Base-by-base conservation (phyloP, 2,888 invertebrate species). In the Drepana falcataria region DNA sequence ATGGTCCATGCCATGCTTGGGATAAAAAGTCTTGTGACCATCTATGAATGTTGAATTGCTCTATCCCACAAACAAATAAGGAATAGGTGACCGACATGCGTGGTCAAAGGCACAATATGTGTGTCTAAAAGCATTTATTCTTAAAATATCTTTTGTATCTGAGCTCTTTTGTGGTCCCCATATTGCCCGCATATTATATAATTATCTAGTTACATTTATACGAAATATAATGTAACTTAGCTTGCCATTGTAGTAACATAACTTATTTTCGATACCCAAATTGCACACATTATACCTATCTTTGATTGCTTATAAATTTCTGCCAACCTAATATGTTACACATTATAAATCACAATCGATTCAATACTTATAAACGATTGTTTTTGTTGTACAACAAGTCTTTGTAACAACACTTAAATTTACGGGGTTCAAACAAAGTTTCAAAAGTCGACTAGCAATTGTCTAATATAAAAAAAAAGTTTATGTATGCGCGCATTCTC, bases 381-480 rank as follows among this genome's bases (percentile, higher is more conserved):
- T 53, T 53, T 48, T 55, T 55, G 51, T 59, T 57, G 53, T 55
- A 53, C 53, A 37, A 52, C 55, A 53, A 59, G 51, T 37, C 55
- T 51, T 57, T 57, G 6, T 44, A 3, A 6, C 7, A 6, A 40
- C 44, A 44, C 9, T 9, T 44, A 44, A 51, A 44, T 2, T 52
- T 60, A 58, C 44, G 58, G 60, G 61, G 58, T 71, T 59, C 66
- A 71, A 68, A 68, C 66, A 60, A 61, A 58, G 61, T 60, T 56
- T 73, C 21, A 73, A 73, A 73, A 77, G 73, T 75, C 71, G 85
- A 83, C 85, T 87, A 87, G 83, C 85, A 83, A 73, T 77, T 77
- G 68, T 76, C 81, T 86, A 83, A 79, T 87, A 85, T 85, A 65
- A 82, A 87, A 83, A 69, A 59, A 69, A 69, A 59, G 68, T 71